These are phyloP conservation scores for Patiria pectinifera DNA, from an alignment of 53 echinoderm and acorn worm species.

Conservation along the genomic window DNA sequence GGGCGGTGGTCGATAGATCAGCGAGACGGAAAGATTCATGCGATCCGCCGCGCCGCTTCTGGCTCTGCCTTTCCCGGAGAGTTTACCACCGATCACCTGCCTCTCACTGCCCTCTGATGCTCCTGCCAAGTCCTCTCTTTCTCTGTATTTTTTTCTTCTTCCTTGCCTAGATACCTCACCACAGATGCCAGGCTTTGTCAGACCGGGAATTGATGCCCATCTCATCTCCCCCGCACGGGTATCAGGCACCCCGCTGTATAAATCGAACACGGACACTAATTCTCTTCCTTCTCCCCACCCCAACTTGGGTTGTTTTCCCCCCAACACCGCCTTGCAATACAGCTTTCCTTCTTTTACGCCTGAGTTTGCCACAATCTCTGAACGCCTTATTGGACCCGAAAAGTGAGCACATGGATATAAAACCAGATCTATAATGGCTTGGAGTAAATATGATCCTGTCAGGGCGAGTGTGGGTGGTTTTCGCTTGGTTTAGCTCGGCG, in stretches of 20 bases:
- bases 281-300: constrained; percentile 10
- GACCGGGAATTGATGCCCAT: constrained; percentile 13
- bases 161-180: neutral
- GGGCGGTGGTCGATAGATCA: constrained; percentile 59
- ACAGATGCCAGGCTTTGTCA: neutral
- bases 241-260: constrained; percentile 30
- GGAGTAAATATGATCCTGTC: neutral
- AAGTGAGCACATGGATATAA: constrained; percentile 14
- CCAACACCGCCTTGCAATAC: constrained; percentile 32
- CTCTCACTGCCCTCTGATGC: neutral
- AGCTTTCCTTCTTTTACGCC: constrained; percentile 49
- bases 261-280: constrained; percentile 50
- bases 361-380: constrained; percentile 31
- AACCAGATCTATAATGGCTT: constrained; percentile 18
- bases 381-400: constrained; percentile 45
- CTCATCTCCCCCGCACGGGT: neutral
- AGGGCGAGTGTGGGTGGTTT: neutral
- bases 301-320: neutral
- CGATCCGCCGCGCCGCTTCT: constrained; percentile 12
- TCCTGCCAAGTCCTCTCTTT: neutral
- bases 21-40: constrained; percentile 51
- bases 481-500: constrained; percentile 28
- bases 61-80: constrained; percentile 35
- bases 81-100: constrained; percentile 59
- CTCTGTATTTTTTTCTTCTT: neutral